These are phyloP conservation scores for Dendroctonus ponderosae DNA, from an alignment of 1,140 invertebrate species.

Conservation along the genomic window DNA sequence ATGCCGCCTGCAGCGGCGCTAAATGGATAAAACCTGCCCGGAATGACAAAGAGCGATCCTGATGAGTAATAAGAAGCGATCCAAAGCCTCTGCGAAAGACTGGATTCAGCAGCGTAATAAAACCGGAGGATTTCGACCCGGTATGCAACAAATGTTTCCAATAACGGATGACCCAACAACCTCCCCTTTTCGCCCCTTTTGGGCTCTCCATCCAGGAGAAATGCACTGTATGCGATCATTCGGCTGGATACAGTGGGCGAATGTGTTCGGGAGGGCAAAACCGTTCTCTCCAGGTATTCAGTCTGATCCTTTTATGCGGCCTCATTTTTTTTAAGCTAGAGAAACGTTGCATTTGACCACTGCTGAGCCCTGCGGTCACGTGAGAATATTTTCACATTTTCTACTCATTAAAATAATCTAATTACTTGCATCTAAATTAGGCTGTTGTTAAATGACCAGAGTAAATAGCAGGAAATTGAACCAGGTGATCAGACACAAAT, in stretches of 20 bases:
- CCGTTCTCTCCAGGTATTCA: neutral
- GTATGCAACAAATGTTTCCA: conserved; percentile 28
- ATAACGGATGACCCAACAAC: conserved; percentile 25
- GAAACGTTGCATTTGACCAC: neutral
- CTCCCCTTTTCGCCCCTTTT: conserved; percentile 11
- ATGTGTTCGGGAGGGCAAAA: neutral
- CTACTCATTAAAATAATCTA: neutral
- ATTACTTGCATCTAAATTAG: neutral
- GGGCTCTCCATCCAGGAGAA: conserved; percentile 14
- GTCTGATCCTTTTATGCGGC: neutral
- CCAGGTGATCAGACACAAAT: too few relatives aligned
- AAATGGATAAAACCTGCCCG: conserved; percentile 6
- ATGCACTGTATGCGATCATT: conserved; percentile 40
- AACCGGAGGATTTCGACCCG: conserved; percentile 10
- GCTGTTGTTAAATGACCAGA: too few relatives aligned
- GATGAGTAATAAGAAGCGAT: neutral
- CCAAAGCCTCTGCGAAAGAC: neutral
- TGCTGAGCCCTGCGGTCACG: neutral
- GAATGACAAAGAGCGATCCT: conserved; percentile 2
- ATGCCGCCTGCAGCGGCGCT: neutral
- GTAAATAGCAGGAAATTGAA: too few relatives aligned
- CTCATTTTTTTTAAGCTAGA: too few relatives aligned
- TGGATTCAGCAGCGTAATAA: conserved; percentile 9
- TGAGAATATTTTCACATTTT: neutral
- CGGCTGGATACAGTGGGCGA: conserved; percentile 3